Evolutionary conservation across 2,797 vertebrate genomes (phyloP).

Genomic region (Spinus olivaceus): DNA sequence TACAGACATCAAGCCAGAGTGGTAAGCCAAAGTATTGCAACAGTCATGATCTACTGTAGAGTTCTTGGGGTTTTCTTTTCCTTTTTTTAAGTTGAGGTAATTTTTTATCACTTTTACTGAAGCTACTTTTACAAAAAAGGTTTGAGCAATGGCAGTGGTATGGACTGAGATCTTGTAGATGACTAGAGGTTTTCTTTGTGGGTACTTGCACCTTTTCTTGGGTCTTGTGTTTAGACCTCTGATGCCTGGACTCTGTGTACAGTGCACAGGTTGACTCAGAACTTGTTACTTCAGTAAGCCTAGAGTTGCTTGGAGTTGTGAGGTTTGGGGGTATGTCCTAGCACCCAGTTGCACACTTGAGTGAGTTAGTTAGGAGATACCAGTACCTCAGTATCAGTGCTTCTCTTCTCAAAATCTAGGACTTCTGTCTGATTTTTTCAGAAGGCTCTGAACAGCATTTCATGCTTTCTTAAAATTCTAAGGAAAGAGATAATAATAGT

Average conservation of each 20-base stretch:
- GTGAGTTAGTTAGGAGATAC: background rate
- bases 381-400: background rate
- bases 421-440: background rate
- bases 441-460: background rate
- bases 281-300: background rate
- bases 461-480: background rate
- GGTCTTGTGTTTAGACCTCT: background rate
- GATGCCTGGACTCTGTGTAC: background rate
- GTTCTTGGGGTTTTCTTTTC: rapidly evolving
- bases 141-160: background rate
- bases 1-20: constrained; percentile 97
- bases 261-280: background rate
- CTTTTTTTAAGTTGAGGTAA: background rate
- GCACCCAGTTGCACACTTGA: background rate
- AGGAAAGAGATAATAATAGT: background rate
- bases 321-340: background rate
- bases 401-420: background rate
- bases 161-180: background rate
- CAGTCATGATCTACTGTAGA: background rate
- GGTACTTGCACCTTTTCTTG: background rate
- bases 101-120: background rate
- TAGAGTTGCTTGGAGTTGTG: background rate
- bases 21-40: constrained; percentile 75
- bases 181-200: background rate
- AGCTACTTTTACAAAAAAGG: background rate